These are phyloP conservation scores for Tichodroma muraria DNA, from an alignment of 2,113 vertebrate genomes.

Conservation along the genomic window DNA sequence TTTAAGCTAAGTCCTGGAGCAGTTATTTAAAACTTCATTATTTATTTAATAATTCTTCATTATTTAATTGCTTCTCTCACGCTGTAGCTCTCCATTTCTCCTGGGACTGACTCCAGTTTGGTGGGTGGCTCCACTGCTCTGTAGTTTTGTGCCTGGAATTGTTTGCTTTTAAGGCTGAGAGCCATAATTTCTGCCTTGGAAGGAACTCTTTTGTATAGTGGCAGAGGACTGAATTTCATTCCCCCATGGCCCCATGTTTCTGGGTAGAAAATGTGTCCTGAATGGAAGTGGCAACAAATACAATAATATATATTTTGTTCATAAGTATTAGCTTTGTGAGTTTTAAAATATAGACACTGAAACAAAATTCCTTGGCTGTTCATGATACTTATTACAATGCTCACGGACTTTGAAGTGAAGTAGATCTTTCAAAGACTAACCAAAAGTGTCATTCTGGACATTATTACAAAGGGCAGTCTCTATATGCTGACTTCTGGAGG, in stretches of 20 bases:
- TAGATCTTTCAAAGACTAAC: neutral
- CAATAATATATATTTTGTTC: neutral
- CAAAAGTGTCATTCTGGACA: neutral
- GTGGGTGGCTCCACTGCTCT: neutral
- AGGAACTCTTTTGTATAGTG: neutral
- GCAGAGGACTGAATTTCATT: neutral
- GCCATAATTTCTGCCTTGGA: neutral
- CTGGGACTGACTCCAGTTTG: neutral
- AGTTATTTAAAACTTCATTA: neutral
- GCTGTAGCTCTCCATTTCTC: neutral
- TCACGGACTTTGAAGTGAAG: neutral
- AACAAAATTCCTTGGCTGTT: neutral
- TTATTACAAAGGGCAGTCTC: neutral
- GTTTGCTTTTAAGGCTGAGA: neutral
- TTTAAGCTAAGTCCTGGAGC: neutral
- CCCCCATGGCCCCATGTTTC: accelerated
- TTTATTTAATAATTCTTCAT: too few species aligned
- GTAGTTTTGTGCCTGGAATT: neutral
- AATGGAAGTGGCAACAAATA: neutral
- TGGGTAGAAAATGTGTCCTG: neutral
- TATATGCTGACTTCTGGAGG: neutral
- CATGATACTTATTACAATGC: neutral
- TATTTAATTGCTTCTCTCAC: neutral
- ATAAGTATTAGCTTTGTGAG: neutral
- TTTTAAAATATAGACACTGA: neutral